phyloP scores from a whole-genome alignment of 2,113 vertebrate species.

The Epinephelus moara region DNA sequence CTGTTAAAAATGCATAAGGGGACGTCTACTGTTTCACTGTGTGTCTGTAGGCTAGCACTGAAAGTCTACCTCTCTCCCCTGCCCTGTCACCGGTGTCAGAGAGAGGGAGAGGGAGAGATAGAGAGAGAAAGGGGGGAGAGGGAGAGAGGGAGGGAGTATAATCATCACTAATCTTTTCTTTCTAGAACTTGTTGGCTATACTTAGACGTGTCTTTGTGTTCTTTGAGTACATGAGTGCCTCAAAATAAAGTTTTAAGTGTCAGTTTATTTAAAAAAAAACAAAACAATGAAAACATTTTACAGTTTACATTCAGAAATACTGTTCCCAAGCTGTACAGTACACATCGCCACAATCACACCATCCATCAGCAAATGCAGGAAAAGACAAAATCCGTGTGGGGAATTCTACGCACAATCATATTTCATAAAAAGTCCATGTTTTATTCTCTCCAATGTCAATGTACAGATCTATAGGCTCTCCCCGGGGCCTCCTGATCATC shows the following conservation, averaged over 20 bases:
- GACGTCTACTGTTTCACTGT: constrained; percentile 76
- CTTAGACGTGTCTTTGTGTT: constrained; percentile 65
- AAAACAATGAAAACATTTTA: not conserved
- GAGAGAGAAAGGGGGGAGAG: constrained; percentile 25
- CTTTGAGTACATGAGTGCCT: constrained; percentile 32
- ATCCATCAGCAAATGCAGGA: constrained; percentile 7
- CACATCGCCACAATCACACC: constrained; percentile 19
- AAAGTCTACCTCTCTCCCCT: constrained; percentile 69
- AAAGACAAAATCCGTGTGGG: not conserved
- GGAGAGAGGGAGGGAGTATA: constrained; percentile 69
- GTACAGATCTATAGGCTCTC: constrained; percentile 4
- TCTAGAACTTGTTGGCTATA: constrained; percentile 73
- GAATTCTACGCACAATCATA: constrained; percentile 21
- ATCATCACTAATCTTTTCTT: constrained; percentile 83
- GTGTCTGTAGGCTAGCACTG: constrained; percentile 57
- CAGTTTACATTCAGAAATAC: constrained; percentile 57
- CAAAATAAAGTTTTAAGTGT: constrained; percentile 52
- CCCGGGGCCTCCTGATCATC: not conserved
- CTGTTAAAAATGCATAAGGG: constrained; percentile 84
- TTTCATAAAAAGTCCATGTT: constrained; percentile 24
- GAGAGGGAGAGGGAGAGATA: constrained; percentile 26
- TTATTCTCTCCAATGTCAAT: constrained; percentile 2
- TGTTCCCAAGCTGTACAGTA: constrained; percentile 33
- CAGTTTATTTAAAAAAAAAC: constrained; percentile 74
- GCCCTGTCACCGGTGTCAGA: constrained; percentile 63